phyloP scores from a whole-genome alignment of 2,888 invertebrate species.

The Aricia artaxerxes region DNA sequence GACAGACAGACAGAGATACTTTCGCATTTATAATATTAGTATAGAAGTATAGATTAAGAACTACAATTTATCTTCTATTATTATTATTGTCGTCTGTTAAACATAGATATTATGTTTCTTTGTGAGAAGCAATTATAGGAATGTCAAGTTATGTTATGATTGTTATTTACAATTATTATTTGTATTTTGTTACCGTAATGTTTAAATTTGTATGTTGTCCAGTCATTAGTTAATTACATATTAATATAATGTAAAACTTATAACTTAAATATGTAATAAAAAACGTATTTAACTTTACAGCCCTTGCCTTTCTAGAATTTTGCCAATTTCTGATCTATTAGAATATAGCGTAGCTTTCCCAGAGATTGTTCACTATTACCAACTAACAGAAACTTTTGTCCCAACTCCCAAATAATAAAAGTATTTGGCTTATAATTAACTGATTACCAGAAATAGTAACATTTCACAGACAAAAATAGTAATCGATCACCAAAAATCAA shows the following conservation, averaged over 20 bases:
- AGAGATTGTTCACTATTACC: too few species aligned
- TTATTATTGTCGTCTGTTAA: background rate
- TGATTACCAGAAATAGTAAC: background rate
- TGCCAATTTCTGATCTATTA: too few species aligned
- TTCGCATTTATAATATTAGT: too few species aligned
- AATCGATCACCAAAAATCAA: too few species aligned
- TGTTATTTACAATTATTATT: background rate
- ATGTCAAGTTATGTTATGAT: background rate
- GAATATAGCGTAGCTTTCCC: too few species aligned
- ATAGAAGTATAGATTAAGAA: too few species aligned
- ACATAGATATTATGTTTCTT: background rate
- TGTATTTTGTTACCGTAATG: background rate
- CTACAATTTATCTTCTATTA: background rate
- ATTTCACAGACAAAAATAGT: too few species aligned
- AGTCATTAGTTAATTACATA: background rate
- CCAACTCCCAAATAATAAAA: background rate
- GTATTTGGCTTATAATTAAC: background rate
- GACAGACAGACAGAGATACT: too few species aligned
- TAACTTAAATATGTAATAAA: too few species aligned
- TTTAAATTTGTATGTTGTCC: background rate
- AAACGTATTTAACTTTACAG: background rate
- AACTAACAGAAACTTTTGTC: background rate
- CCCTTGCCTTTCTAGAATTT: too few species aligned
- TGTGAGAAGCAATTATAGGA: background rate
- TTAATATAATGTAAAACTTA: too few species aligned